Evolutionary conservation across 2,113 vertebrate genomes (phyloP).

Genomic region (Atrichornis clamosus): DNA sequence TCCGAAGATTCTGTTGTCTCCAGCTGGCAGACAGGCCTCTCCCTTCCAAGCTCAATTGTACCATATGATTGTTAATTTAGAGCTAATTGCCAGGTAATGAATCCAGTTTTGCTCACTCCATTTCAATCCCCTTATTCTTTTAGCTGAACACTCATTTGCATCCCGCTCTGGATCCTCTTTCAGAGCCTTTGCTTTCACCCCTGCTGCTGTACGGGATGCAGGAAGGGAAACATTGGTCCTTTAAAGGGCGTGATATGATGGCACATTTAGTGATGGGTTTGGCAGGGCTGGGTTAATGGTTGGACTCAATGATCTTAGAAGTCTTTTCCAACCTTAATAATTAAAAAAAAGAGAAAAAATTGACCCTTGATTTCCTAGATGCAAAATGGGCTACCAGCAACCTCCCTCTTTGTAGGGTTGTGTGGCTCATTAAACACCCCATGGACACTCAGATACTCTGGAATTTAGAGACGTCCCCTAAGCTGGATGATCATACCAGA

Average conservation of each 20-base stretch:
- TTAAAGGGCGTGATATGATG: background rate
- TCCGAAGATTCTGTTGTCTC: background rate
- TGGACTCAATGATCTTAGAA: background rate
- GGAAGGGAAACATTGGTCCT: background rate
- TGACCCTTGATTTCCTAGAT: background rate
- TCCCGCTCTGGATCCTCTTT: conserved; percentile 11
- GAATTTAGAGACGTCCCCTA: background rate
- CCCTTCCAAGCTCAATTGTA: conserved; percentile 35
- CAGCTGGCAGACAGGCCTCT: conserved; percentile 22
- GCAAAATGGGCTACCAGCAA: background rate
- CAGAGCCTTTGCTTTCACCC: conserved; percentile 26
- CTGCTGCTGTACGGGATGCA: background rate
- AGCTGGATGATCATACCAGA: background rate
- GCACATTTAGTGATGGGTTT: background rate
- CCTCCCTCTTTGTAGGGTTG: background rate
- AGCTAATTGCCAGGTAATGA: conserved; percentile 72
- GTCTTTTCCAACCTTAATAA: background rate
- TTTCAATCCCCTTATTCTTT: conserved; percentile 47
- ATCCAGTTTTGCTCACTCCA: conserved; percentile 61
- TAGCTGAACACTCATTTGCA: conserved; percentile 50
- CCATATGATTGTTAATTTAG: conserved; percentile 47
- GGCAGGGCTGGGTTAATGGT: background rate
- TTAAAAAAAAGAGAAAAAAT: background rate
- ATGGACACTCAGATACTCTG: background rate
- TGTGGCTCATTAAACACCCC: background rate